Evolutionary conservation across 2,797 vertebrate genomes (phyloP).

Genomic region (Hippoglossus hippoglossus): DNA sequence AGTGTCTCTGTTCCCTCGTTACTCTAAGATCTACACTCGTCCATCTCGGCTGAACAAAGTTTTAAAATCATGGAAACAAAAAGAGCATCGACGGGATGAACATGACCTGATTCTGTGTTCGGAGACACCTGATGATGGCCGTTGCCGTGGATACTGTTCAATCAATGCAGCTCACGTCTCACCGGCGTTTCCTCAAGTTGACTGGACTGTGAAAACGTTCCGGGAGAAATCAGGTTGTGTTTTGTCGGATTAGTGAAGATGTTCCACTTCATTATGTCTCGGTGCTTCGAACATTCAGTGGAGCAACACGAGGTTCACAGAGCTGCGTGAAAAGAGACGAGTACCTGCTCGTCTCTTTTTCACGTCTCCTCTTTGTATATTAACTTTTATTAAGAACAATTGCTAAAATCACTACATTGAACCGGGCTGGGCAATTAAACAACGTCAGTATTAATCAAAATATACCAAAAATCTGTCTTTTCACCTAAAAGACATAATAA

Average conservation of each 20-base stretch:
- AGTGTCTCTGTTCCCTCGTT: background rate
- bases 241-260: background rate
- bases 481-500: too few relatives aligned
- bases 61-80: conserved; percentile 5
- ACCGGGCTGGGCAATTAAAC: too few relatives aligned
- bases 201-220: conserved; percentile 1
- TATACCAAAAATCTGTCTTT: too few relatives aligned
- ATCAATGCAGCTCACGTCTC: conserved; percentile 21
- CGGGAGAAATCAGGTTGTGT: too few relatives aligned
- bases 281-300: too few relatives aligned
- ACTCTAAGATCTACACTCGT: background rate
- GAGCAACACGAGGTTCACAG: too few relatives aligned
- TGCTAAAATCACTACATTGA: too few relatives aligned
- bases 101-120: conserved; percentile 21
- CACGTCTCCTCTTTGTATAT: too few relatives aligned
- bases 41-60: background rate
- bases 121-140: conserved; percentile 43
- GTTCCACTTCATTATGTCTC: background rate
- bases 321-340: too few relatives aligned
- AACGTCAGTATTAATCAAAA: too few relatives aligned
- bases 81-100: background rate
- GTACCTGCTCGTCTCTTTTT: too few relatives aligned
- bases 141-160: conserved; percentile 60
- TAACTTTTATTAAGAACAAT: too few relatives aligned
- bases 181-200: conserved; percentile 17